Base-by-base conservation (phyloP, 2,113 vertebrate species). In the Hypocryptadius cinnamomeus region DNA sequence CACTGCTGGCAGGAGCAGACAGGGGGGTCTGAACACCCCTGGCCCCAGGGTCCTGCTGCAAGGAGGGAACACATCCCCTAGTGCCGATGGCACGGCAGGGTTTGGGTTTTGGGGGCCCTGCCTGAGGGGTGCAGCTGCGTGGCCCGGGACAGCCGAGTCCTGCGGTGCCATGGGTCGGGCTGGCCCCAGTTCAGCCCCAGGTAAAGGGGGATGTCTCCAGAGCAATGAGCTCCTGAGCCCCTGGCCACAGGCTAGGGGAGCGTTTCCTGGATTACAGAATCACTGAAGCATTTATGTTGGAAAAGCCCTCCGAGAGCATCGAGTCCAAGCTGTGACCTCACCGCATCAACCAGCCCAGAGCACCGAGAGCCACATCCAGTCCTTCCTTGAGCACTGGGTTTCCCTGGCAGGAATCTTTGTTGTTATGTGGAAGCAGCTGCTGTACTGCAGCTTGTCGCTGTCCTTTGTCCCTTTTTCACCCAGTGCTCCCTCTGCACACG, bases 81-180 rank as follows among this genome's bases (percentile, higher is more conserved):
- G 5, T 21, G 11, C 1, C 0, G 2, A 0, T 4, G 76, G 30
- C 28, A 4, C 0, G 0, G 13, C 13, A 3, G 70, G 54, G 17
- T 9, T 27, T 35, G 10, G 1, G 6, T 4, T 8, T 0, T 14
- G 10, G 3, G 37, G 66, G 31, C 7, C 31, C 10, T 35, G 16
- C 17, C 9, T 28, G 61, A 27, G 64, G 15, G 8, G 2, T 57
- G 18, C 74, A 53, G 40, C 47, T 37, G 16, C 2, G 2, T 15
- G 40, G 5, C 15, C 15, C 5, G 3, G 40, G 4, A 2, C 11
- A n/a, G 23, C 61, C 3, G 0, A 22, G 56, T 5, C 51, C 40
- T 15, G 53, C 4, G 0, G 40, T 5, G 5, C 9, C 18, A 0
- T 7, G 47, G 53, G 21, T 6, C 53, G 19, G 79, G 53, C 35